Conservation (phyloP, 2,888 invertebrate species). For the Neoaliturus tenellus region DNA sequence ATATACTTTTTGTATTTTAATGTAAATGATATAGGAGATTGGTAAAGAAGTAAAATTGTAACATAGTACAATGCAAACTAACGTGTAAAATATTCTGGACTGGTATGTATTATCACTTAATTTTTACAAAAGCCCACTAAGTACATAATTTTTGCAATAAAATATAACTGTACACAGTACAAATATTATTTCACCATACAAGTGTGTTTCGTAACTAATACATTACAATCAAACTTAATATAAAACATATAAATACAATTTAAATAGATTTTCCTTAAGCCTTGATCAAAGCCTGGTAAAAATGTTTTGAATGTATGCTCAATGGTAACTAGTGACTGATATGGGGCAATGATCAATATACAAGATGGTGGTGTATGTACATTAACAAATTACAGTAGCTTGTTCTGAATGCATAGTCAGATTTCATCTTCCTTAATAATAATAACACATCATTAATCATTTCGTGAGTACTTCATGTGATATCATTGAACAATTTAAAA, state of each 20-base stretch:
- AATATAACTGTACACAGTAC: slow-evolving; percentile 17
- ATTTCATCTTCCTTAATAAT: not conserved
- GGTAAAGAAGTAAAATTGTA: no score
- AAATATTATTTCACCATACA: slow-evolving; percentile 13
- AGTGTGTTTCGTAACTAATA: not conserved
- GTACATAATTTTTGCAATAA: not conserved
- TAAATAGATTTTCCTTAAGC: not conserved
- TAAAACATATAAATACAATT: not conserved
- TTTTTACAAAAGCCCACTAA: not conserved
- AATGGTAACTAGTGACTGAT: not conserved
- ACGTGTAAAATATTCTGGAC: no score
- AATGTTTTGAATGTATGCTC: slow-evolving; percentile 11
- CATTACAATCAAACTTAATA: not conserved
- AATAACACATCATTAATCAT: no score
- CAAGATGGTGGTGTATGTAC: slow-evolving; percentile 9
- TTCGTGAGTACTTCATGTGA: no score
- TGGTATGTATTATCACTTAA: no score
- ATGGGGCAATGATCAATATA: not conserved
- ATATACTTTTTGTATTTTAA: no score
- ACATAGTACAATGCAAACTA: no score
- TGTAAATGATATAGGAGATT: no score
- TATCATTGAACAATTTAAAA: no score
- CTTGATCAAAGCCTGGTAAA: not conserved
- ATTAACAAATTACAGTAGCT: not conserved
- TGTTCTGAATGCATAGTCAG: not conserved